A percentile compares a stretch with the other conserved stretches of the same genome.
These are phyloP conservation scores for Ichneumoninae sp. DNA, from an alignment of 2,888 invertebrate species.

Conservation along the genomic window DNA sequence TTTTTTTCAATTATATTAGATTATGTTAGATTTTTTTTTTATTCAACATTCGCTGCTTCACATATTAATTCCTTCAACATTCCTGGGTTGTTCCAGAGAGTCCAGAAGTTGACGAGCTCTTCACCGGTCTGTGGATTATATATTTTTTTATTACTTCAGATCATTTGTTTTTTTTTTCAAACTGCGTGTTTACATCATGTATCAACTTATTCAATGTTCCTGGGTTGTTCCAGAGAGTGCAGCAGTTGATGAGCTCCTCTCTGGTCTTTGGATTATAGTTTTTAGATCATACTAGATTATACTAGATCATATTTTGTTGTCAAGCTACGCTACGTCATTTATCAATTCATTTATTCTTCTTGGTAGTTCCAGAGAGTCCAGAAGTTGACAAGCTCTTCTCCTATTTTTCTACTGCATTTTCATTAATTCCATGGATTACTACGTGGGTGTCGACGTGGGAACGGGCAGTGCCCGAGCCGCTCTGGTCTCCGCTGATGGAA, in stretches of 20 bases:
- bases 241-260: neutral
- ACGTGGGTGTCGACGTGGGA: slow-evolving; percentile 97
- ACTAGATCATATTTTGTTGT: neutral
- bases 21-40: neutral
- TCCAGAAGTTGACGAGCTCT: neutral
- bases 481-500: slow-evolving; percentile 89
- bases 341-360: neutral
- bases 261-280: neutral
- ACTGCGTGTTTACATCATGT: slow-evolving; percentile 7
- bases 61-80: neutral
- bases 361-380: neutral
- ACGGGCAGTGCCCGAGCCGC: slow-evolving; percentile 96
- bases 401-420: neutral
- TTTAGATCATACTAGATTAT: no score
- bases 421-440: slow-evolving; percentile 84
- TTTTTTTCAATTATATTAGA: no score
- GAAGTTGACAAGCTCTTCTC: neutral
- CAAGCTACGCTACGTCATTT: slow-evolving; percentile 32
- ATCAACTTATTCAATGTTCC: neutral
- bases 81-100: neutral
- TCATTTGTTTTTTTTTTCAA: slow-evolving; percentile 30
- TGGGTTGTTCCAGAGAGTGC: neutral
- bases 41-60: slow-evolving; percentile 44
- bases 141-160: no score
- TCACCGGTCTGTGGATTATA: neutral